Evolutionary conservation across 2,888 invertebrate genomes (phyloP), one percentile per base, ranked within the genome.

Genomic region (Sepiola atlantica): DNA sequence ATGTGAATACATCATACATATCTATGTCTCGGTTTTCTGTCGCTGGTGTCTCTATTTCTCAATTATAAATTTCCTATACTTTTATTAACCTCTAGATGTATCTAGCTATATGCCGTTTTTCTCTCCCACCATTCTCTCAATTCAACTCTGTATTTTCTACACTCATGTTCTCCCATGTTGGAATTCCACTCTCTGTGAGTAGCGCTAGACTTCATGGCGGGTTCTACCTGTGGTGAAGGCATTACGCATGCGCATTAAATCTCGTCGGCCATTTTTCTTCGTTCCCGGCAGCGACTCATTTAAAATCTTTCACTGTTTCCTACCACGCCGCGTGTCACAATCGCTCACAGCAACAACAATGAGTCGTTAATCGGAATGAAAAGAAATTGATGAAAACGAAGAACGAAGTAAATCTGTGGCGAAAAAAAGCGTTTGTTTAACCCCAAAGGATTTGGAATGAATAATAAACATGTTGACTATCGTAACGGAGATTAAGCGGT

Each of bases 291-390:
- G 77, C 77, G 77, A 77, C 32, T 77, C 77, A 77, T 77, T 77
- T 77, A 77, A 77, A 77, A 77, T 77, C 77, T 77, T 77, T 77
- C 77, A 77, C 77, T 77, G n/a, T 77, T 77, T 77, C 77, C 21
- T 32, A 2, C 77, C n/a, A 77, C 77, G 77, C 77, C 32, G 77
- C n/a, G 77, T 77, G n/a, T 77, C 77, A 77, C 77, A 77, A n/a
- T 2, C 32, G 77, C 32, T 77, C 32, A 77, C 32, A 77, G 77
- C 77, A 77, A 77, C 77, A 77, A 77, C n/a, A 77, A 77, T 77
- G 77, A 77, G 32, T 77, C 77, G 77, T 77, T 77, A 77, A 77
- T 77, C 77, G 77, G 14, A 77, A 77, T 77, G n/a, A n/a, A 45
- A 77, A n/a, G 77, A 77, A 77, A 77, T n/a, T n/a, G n/a, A n/a